Conservation (phyloP, 2,888 invertebrate genomes). For the Xanthia togata region DNA sequence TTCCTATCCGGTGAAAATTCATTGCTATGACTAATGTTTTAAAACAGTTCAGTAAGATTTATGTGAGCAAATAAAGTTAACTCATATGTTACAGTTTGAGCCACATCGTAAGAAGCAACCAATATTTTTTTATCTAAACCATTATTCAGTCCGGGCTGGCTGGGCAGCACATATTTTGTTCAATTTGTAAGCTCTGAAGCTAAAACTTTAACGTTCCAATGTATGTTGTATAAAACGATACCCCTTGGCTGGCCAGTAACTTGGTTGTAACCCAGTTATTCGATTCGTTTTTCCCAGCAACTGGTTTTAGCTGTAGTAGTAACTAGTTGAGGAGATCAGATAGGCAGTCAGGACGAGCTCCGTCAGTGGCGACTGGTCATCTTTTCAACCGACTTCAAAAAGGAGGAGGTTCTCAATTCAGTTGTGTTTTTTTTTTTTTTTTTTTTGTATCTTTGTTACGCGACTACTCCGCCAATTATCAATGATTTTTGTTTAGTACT, state of each 20-base stretch:
- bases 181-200: background rate
- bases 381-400: too few relatives aligned
- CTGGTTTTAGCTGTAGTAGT: too few relatives aligned
- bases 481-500: too few relatives aligned
- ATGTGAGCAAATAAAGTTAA: constrained; percentile 34
- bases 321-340: background rate
- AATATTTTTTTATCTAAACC: background rate
- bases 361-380: too few relatives aligned
- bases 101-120: background rate
- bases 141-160: background rate
- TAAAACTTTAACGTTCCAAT: background rate
- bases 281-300: too few relatives aligned
- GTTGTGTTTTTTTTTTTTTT: too few relatives aligned
- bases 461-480: too few relatives aligned
- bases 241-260: background rate
- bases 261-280: background rate
- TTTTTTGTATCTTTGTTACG: too few relatives aligned
- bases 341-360: background rate
- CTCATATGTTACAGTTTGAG: constrained; percentile 6
- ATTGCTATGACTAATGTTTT: constrained; percentile 1
- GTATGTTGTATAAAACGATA: background rate
- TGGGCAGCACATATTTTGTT: background rate
- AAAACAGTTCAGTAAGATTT: constrained; percentile 4
- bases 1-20: background rate
- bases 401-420: too few relatives aligned